Conservation (phyloP, 2,888 invertebrate species). For the Acanthosepion pharaonis region DNA sequence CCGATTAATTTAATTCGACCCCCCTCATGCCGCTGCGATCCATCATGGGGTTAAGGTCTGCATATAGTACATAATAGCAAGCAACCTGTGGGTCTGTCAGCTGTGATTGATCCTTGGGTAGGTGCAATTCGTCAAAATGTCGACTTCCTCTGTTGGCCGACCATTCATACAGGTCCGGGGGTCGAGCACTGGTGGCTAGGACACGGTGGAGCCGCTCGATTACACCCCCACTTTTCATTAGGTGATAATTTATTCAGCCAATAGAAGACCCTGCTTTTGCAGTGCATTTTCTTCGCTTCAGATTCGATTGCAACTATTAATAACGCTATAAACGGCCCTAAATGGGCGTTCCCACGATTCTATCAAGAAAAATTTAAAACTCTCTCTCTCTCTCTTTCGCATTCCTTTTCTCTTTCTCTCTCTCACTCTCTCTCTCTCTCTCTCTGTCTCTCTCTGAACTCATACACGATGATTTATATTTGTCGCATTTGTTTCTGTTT, state of each 20-base stretch:
- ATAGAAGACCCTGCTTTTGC: background rate
- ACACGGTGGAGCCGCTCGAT: background rate
- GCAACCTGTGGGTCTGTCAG: conserved; percentile 20
- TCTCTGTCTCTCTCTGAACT: background rate
- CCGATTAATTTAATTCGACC: conserved; percentile 9
- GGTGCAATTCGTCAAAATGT: conserved; percentile 33
- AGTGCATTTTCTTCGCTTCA: background rate
- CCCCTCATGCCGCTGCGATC: background rate
- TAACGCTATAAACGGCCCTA: background rate
- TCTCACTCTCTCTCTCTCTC: background rate
- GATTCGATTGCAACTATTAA: conserved; percentile 1
- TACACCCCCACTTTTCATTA: background rate
- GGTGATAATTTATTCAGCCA: conserved; percentile 33
- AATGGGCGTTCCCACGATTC: background rate
- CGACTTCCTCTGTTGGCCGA: background rate
- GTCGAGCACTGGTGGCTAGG: background rate
- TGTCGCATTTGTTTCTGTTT: background rate
- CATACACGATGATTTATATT: background rate
- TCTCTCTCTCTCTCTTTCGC: background rate
- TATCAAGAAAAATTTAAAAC: background rate
- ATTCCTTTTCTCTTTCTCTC: background rate
- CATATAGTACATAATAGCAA: conserved; percentile 6
- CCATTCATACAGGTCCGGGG: background rate
- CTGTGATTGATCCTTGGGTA: conserved; percentile 22
- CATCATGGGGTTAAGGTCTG: conserved; percentile 24